A percentile compares a stretch with the other conserved stretches of the same genome.
Conservation (phyloP, 2,888 invertebrate species). For the Tachystola acroxantha region DNA sequence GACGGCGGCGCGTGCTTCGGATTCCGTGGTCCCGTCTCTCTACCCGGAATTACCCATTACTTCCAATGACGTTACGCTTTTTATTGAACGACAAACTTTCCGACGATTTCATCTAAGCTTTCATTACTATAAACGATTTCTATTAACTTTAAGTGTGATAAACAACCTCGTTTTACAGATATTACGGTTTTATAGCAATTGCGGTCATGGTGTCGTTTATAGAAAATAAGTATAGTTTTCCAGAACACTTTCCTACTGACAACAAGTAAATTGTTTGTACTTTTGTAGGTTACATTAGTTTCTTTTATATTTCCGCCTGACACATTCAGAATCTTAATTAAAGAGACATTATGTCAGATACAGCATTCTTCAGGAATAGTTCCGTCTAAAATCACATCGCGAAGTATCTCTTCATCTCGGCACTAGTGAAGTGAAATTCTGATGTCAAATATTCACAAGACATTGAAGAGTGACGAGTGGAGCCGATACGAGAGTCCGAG, state of each 20-base stretch:
- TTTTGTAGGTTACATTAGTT: not conserved
- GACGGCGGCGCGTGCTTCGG: slow-evolving; percentile 68
- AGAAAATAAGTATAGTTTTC: slow-evolving; percentile 9
- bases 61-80: slow-evolving; percentile 68
- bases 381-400: too few relatives aligned
- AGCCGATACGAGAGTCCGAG: slow-evolving; percentile 27
- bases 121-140: slow-evolving; percentile 68
- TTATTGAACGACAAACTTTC: slow-evolving; percentile 46
- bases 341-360: slow-evolving; percentile 40
- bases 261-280: too few relatives aligned
- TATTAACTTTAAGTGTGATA: slow-evolving; percentile 55
- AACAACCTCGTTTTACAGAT: slow-evolving; percentile 50
- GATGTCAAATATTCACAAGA: slow-evolving; percentile 49
- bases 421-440: slow-evolving; percentile 27
- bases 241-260: slow-evolving; percentile 4
- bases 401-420: slow-evolving; percentile 27
- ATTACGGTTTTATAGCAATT: slow-evolving; percentile 41
- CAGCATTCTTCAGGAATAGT: slow-evolving; percentile 6
- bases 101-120: slow-evolving; percentile 51
- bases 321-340: slow-evolving; percentile 28
- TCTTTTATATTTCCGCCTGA: slow-evolving; percentile 23
- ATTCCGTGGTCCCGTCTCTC: slow-evolving; percentile 45
- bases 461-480: slow-evolving; percentile 57
- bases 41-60: slow-evolving; percentile 68
- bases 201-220: slow-evolving; percentile 13